Conservation (phyloP, 2,113 vertebrate species). For the Burhinus bistriatus region DNA sequence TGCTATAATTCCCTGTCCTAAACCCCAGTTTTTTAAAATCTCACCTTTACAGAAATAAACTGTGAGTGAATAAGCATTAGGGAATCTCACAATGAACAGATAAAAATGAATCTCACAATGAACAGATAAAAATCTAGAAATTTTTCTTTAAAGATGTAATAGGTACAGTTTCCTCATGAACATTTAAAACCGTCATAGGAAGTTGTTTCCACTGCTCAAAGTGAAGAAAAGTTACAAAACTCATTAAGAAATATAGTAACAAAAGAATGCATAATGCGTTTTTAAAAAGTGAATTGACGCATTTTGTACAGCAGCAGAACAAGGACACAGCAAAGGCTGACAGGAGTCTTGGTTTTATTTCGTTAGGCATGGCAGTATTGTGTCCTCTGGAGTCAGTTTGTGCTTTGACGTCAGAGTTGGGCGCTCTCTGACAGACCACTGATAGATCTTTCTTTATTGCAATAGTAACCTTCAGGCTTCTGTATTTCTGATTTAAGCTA, state of each 20-base stretch:
- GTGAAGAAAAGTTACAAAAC: background rate
- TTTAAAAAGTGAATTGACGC: background rate
- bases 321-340: background rate
- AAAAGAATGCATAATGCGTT: background rate
- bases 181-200: background rate
- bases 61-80: background rate
- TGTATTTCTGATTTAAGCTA: background rate
- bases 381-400: background rate
- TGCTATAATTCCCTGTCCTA: background rate
- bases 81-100: background rate
- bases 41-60: background rate
- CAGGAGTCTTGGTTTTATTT: background rate
- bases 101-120: background rate
- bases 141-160: background rate
- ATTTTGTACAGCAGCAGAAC: background rate
- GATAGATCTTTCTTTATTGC: background rate
- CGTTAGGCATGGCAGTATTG: accelerated
- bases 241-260: background rate
- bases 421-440: background rate
- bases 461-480: no score
- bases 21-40: background rate
- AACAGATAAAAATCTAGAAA: background rate
- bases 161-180: background rate
- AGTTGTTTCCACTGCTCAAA: background rate
- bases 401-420: background rate